Base-by-base conservation (phyloP, 2,888 invertebrate species). In the Didymodactylos carnosus region DNA sequence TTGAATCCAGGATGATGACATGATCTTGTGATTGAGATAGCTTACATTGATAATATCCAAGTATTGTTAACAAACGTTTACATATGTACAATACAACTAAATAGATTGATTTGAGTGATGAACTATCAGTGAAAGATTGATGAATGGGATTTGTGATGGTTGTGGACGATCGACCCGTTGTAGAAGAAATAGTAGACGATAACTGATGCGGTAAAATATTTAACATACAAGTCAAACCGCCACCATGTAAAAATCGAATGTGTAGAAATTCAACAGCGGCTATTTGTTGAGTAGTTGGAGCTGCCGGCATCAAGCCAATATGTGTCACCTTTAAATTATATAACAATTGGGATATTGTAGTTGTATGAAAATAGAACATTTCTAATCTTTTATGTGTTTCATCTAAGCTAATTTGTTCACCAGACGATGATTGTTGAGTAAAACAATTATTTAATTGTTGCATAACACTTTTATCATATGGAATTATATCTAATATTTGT, bases 261-360 rank as follows among this genome's bases (percentile, higher is more conserved):
- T 62, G 62, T 62, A 62, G 35, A 62, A 29, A 29, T 62, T 62
- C 62, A n/a, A 62, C 62, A 35, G 10, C 19, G 35, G 29, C 35
- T 35, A 19, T 62, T 35, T 35, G 19, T 62, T 62, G 62, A 35
- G 29, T 29, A 35, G 29, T 29, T 6, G 35, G 29, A 11, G 29
- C 39, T 11, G 93, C 91, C 19, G 95, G 95, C 89, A 95, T 91
- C 77, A 95, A 86, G 82, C 94, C 87, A 76, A 92, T 89, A 83
- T 94, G 93, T 76, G 93, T 85, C 70, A 94, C 88, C 88, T 88
- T 79, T 23, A 84, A 77, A 69, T 75, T 73, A 75, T 77, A 76
- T 51, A 76, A 51, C 80, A 90, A 90, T 79, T 84, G 82, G 51
- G 90, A 88, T n/a, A n/a, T n/a, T 23, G 90, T 88, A 70, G 88